Conservation (phyloP, 2,797 vertebrate genomes). For the Kryptolebias ocellatus region DNA sequence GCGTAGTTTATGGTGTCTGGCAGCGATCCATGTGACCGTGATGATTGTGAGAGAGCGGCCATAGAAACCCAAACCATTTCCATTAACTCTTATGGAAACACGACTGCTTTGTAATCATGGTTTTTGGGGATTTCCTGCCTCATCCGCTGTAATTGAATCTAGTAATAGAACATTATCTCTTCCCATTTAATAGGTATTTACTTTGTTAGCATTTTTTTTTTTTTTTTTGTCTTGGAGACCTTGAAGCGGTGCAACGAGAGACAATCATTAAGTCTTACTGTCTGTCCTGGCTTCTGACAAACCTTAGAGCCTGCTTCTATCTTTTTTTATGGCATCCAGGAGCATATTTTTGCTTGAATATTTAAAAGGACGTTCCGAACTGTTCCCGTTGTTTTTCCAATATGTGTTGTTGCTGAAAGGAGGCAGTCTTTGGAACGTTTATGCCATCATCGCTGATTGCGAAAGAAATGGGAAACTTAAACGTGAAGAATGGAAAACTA, state of each 20-base stretch:
- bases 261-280: conserved; percentile 20
- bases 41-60: conserved; percentile 34
- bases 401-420: too few species aligned
- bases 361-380: conserved; percentile 15
- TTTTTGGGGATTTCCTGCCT: conserved; percentile 43
- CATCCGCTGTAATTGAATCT: conserved; percentile 26
- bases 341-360: too few species aligned
- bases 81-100: conserved; percentile 34
- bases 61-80: conserved; percentile 4
- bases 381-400: conserved; percentile 17
- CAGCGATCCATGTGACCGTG: background rate
- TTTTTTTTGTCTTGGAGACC: conserved; percentile 29
- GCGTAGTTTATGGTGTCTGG: conserved; percentile 12
- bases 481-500: conserved; percentile 15
- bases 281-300: too few species aligned
- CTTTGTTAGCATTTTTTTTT: conserved; percentile 28
- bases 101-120: conserved; percentile 22
- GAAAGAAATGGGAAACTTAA: background rate
- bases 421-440: background rate
- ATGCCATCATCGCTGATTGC: background rate
- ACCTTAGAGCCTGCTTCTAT: too few species aligned
- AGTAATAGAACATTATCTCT: conserved; percentile 24
- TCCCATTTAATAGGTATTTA: conserved; percentile 20
- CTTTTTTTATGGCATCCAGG: too few species aligned
- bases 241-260: conserved; percentile 14